Evolutionary conservation across 1,140 invertebrate genomes (phyloP), one percentile per base, ranked within the genome.

Genomic region (Phortica variegata): DNA sequence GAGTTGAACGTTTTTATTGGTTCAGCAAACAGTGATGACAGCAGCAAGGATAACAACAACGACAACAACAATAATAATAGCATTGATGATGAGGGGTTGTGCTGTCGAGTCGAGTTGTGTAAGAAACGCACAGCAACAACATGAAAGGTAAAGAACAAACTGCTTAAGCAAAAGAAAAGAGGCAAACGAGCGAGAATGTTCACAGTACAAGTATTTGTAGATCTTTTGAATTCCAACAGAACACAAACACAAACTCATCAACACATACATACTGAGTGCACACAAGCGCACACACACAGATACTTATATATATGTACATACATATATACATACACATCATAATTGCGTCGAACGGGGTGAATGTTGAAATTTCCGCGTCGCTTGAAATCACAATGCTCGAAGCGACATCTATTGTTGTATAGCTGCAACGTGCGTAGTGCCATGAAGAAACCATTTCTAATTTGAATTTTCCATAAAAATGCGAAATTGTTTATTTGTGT

Each of bases 221-320:
- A 66, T 66, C 63, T 66, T 66, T 68, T 68, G 65, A 68, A 68
- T 68, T 68, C 63, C 63, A 66, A 47, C 63, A 52, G 44, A 68
- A 68, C 60, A 55, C 63, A 60, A 39, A 65, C 61, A 60, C 42
- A 53, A 38, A 51, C 23, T 46, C 44, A 34, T 29, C 18, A 20
- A 55, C 15, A 44, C 37, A 39, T 33, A 36, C 21, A 38, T 17
- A 12, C 29, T 31, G 17, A 45, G n/a, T n/a, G n/a, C 32, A 47
- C 15, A 41, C 49, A 45, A 12, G 23, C 39, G 41, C 13, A 16
- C 13, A 21, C 21, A 54, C 33, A 43, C 31, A 39, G 37, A 31
- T 38, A 44, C 41, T n/a, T n/a, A n/a, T n/a, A n/a, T n/a, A n/a
- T n/a, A n/a, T n/a, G n/a, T n/a, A n/a, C n/a, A n/a, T n/a, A n/a